Evolutionary conservation across 2,888 invertebrate species (phyloP).

Genomic region (Netelia fuscicornis): DNA sequence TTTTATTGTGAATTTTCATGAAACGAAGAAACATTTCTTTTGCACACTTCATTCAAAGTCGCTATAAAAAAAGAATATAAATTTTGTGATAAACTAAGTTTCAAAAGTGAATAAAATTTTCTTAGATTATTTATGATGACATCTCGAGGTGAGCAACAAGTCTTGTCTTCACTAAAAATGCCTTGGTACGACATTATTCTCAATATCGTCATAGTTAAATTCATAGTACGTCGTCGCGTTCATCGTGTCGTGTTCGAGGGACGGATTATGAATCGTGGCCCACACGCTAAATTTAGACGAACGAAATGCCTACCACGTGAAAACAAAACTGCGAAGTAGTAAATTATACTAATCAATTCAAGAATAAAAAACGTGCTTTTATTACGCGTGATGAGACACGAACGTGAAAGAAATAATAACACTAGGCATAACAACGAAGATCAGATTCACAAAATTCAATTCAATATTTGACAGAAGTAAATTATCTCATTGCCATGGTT

Average conservation of each 20-base stretch:
- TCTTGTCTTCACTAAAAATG: slow-evolving; percentile 1
- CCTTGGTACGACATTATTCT: background rate
- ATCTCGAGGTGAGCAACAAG: background rate
- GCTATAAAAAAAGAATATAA: background rate
- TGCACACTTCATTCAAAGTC: no score
- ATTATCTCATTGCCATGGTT: background rate
- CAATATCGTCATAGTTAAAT: slow-evolving; percentile 35
- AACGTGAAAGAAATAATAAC: background rate
- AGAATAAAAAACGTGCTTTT: background rate
- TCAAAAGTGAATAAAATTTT: background rate
- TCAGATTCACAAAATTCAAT: background rate
- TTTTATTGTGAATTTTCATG: no score
- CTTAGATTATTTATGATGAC: background rate
- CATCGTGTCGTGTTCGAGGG: background rate
- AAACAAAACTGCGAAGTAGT: background rate
- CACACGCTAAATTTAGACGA: slow-evolving; percentile 21
- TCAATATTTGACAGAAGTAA: background rate
- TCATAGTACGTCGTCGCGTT: slow-evolving; percentile 19
- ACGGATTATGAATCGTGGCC: background rate
- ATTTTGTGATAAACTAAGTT: background rate
- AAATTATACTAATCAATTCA: background rate
- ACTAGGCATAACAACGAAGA: background rate
- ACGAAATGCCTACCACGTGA: slow-evolving; percentile 1
- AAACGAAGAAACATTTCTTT: no score
- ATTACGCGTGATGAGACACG: background rate